Evolutionary conservation across 2,888 invertebrate genomes (phyloP), one percentile per base, ranked within the genome.

Genomic region (Arenicola marina): DNA sequence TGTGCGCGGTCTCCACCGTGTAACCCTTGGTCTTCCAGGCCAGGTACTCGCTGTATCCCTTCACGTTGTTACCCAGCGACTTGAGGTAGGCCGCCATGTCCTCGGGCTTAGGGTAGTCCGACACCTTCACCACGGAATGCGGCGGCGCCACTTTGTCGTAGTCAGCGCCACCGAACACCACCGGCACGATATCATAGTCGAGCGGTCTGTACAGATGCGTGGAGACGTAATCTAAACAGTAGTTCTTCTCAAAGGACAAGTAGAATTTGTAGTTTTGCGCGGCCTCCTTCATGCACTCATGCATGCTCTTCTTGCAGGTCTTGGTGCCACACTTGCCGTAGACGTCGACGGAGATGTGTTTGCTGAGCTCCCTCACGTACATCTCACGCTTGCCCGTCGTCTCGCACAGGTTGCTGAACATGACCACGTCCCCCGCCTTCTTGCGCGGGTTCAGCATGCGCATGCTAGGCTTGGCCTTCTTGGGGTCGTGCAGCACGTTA

Each of bases 311-410:
- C 11, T 57, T 55, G 45, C 68, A 68, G 28, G 51, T 26, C 28
- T 61, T 26, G 4, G 43, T 60, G 2, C 73, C 73, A 51, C 74
- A 74, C 1, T 59, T 51, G 2, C 74, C 74, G 51, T 64, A 72
- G 4, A 70, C 57, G 33, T 74, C 71, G 2, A 74, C 64, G 4
- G 53, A 51, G 4, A 74, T 63, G 65, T 68, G 48, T n/a, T 68
- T 63, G 29, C 61, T 58, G 18, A 74, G 45, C 18, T 67, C 51
- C 2, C 58, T 38, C 4, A n/a, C 60, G 55, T 54, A 54, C 7
- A 28, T n/a, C 53, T 60, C 60, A 3, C 60, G 53, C 29, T 32
- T 54, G 44, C 44, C 31, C 38, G 44, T 15, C 31, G 60, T 53
- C 18, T 56, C 24, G 45, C 60, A 60, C 43, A 55, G 21, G 44